These are phyloP conservation scores for Acanthoscelides obtectus DNA, from an alignment of 2,888 invertebrate genomes.

Conservation along the genomic window DNA sequence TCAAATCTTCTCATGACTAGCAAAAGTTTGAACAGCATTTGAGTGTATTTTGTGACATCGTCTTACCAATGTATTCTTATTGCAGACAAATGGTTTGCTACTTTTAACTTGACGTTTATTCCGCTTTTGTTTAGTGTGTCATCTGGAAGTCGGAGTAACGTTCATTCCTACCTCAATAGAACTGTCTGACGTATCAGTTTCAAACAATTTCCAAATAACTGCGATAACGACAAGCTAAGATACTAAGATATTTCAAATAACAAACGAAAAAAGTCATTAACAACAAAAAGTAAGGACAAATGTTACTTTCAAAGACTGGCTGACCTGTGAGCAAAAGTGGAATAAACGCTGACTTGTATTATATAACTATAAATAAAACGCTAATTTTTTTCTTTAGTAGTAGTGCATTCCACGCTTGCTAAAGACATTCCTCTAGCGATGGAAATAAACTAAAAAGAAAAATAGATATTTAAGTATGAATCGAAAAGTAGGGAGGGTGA, in stretches of 20 bases:
- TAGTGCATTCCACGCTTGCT: constrained; percentile 46
- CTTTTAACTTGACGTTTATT: background rate
- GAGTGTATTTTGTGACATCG: background rate
- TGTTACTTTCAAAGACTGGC: background rate
- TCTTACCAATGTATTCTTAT: background rate
- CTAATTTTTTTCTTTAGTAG: constrained; percentile 28
- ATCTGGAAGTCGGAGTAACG: too few relatives aligned
- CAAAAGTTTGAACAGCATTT: constrained; percentile 11
- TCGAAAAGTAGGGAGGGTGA: constrained; percentile 30
- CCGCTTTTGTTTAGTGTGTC: background rate
- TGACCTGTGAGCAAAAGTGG: background rate
- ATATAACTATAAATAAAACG: constrained; percentile 10
- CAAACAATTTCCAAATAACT: too few relatives aligned
- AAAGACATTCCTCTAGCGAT: constrained; percentile 44
- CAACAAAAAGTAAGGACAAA: too few relatives aligned
- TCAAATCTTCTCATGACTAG: background rate
- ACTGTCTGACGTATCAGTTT: too few relatives aligned
- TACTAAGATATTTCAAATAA: too few relatives aligned
- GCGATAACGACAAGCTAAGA: too few relatives aligned
- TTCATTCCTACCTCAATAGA: too few relatives aligned
- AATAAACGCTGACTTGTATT: background rate
- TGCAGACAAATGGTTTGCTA: background rate
- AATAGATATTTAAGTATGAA: constrained; percentile 25
- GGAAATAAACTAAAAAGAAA: constrained; percentile 35
- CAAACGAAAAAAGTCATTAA: too few relatives aligned